Evolutionary conservation across 2,113 vertebrate species (phyloP), one percentile per base, ranked within the genome.

Genomic region (Caranx ignobilis): DNA sequence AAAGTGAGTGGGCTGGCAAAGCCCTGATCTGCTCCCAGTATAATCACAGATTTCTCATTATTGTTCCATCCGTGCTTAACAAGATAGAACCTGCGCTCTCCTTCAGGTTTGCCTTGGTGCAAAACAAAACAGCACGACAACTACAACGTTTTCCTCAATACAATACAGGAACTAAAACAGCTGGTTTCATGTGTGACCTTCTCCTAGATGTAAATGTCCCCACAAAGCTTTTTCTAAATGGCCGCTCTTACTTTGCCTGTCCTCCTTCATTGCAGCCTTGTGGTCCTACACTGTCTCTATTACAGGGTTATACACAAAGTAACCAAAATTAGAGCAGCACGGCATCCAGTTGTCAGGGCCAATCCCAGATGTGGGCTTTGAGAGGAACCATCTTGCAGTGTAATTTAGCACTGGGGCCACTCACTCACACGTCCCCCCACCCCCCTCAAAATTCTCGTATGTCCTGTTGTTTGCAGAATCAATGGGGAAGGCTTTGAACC

Each of bases 301-400:
- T 94, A 94, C 91, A 92, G 92, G 95, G 93, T 94, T 95, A 95
- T 94, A 95, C 94, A 93, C 91, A 94, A 95, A 94, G 92, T 91
- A 89, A 93, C 94, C 93, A 93, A 95, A 95, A 96, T 95, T 93
- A 95, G 95, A 94, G 93, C 93, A 92, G 94, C 91, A 82, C 93
- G 63, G 93, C 91, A 94, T 94, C 90, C 93, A 94, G 93, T 95
- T 93, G 95, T 95, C 91, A 93, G 82, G 45, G 89, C 84, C 93
- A 93, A 94, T 95, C 89, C 95, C 93, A 95, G 57, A 94, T 95
- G 92, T 95, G 94, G 94, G 93, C 87, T 89, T 79, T 94, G 93
- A 95, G 88, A 90, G 90, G 92, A 89, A 94, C 91, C 93, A 94
- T 90, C 91, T 75, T 91, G 87, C 91, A 90, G 86, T 89, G 80